Evolutionary conservation across 2,113 vertebrate genomes (phyloP).

Genomic region (Ovis canadensis): DNA sequence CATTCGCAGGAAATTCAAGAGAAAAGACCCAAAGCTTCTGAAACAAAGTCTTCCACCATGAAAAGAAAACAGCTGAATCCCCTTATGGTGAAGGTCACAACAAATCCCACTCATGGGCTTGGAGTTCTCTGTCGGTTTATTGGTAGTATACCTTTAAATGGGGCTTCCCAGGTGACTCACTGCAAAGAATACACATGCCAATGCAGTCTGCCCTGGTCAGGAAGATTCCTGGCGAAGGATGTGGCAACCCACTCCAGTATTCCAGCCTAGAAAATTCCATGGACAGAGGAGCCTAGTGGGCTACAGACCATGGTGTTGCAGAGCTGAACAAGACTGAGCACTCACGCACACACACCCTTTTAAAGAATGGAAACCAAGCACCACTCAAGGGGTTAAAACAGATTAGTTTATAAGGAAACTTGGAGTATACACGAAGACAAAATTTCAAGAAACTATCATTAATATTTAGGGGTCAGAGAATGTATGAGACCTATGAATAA

Average conservation of each 20-base stretch:
- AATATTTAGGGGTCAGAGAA: background rate
- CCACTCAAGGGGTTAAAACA: background rate
- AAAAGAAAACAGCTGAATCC: background rate
- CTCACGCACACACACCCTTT: fast-evolving
- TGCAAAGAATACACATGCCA: background rate
- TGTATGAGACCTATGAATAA: background rate
- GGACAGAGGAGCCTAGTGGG: background rate
- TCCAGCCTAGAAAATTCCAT: background rate
- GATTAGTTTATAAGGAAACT: background rate
- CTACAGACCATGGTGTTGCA: background rate
- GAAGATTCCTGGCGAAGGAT: background rate
- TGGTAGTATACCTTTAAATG: background rate
- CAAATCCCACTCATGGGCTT: background rate
- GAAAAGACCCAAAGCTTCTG: background rate
- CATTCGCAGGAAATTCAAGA: background rate
- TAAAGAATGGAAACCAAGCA: background rate
- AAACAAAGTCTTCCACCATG: background rate
- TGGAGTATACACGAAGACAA: background rate
- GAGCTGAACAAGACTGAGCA: background rate
- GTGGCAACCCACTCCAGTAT: background rate
- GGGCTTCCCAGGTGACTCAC: background rate
- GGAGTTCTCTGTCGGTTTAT: background rate
- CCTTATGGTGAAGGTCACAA: background rate
- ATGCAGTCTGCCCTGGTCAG: background rate
- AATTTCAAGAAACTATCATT: background rate